Evolutionary conservation across 2,888 invertebrate species (phyloP), one percentile per base, ranked within the genome.

Genomic region (Pachliopta kotzebuea): DNA sequence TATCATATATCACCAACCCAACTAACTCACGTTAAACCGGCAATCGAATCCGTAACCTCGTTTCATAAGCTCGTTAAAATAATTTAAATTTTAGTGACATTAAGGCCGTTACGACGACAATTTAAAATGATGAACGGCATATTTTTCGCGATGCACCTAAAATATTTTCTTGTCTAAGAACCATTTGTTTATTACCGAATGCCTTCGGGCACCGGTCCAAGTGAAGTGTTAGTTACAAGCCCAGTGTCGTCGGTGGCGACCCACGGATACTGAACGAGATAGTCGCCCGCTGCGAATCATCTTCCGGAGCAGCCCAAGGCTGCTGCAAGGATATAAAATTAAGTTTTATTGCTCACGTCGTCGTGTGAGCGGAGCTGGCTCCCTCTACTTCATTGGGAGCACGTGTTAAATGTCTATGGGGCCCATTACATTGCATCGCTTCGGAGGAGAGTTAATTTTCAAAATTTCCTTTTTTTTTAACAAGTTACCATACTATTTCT

Each of bases 121-220:
- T 60, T 60, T 56, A 42, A 52, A 56, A 64, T 60, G 64, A 64
- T 42, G 31, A 52, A 55, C 60, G 49, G 31, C 60, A 49, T 52
- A 60, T 60, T 60, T 63, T 60, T 49, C 64, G 31, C 55, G 61
- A 57, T 65, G 56, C 65, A 65, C 54, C 50, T 37, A 57, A 63
- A 63, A 49, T 45, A 54, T 58, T 52, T 63, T 60, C 60, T 26
- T 26, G 59, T 31, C 31, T 31, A 18, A 55, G 54, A 54, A 53
- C 42, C 50, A 65, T 65, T 65, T 65, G 65, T 65, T 65, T 65
- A 65, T 65, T 61, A 57, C 65, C 56, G 54, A 65, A 61, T 53
- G 58, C 58, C 45, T 42, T 57, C 57, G 65, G 65, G 65, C 65
- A 65, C 29, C 23, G 53, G 21, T 65, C 65, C 65, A 65, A 65